Evolutionary conservation across 2,888 invertebrate species (phyloP), one percentile per base, ranked within the genome.

Genomic region (Lasiommata megera): DNA sequence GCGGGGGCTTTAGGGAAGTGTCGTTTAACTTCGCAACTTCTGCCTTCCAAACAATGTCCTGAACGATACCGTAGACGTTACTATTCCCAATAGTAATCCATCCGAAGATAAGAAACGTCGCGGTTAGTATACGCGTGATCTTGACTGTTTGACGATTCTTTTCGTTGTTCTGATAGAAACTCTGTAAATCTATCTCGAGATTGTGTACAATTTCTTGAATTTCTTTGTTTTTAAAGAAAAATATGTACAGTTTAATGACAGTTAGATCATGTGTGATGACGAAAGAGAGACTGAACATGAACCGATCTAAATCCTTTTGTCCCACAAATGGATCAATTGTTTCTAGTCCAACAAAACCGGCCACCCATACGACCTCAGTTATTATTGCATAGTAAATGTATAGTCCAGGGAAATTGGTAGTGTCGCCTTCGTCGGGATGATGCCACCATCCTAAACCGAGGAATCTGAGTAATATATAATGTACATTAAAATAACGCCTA

Each of bases 401-500:
- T 69, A 74, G 77, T 38, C 84, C 81, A 1, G 78, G 79, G 60
- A 89, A 89, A 63, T 90, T 90, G 3, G 69, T 69, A 0, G 74
- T 80, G 12, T 86, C 74, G 1, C 58, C 69, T 71, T 88, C 81
- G 56, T 89, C 87, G 0, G 90, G 88, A 51, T 84, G 80, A 63
- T 90, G 90, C 89, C 89, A 90, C 90, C 89, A 89, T 18, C 90
- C 90, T 0, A 90, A 65, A 0, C 89, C 89, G 3, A 89, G 70
- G 52, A 82, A 79, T 52, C 90, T 76, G 3, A 90, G 63, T 17
- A 90, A 69, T n/a, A 65, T 58, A 59, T 72, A 90, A 63, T 90
- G 89, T 31, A 83, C 66, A 14, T 69, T 69, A 64, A 90, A 90
- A 63, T 85, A 89, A 16, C 78, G 76, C 23, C 59, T 77, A 0